Evolutionary conservation across 2,113 vertebrate species (phyloP).

Genomic region (Lathamus discolor): DNA sequence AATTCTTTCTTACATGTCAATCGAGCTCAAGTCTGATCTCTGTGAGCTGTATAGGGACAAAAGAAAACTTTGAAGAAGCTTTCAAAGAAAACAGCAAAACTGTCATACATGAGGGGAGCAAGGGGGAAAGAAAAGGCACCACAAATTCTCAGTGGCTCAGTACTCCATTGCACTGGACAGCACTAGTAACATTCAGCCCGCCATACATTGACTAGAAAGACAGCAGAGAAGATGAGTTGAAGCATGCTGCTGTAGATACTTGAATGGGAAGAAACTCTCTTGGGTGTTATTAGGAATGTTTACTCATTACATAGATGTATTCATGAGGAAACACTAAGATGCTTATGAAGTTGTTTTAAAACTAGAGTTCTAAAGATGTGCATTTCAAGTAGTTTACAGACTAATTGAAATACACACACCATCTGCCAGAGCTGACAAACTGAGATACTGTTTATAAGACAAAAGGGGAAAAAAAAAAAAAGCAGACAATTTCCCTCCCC

Average conservation of each 20-base stretch:
- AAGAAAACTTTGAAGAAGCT: background rate
- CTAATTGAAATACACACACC: background rate
- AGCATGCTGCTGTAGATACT: background rate
- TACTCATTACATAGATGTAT: background rate
- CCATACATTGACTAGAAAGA: background rate
- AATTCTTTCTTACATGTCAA: background rate
- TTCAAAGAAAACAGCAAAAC: background rate
- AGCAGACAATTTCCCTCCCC: background rate
- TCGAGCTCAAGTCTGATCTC: background rate
- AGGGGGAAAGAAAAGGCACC: no score
- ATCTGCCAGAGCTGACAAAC: background rate
- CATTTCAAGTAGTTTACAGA: background rate
- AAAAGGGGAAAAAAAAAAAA: background rate
- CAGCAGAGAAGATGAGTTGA: background rate
- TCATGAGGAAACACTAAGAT: background rate
- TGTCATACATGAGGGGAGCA: background rate
- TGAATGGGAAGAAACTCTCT: background rate
- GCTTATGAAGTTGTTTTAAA: background rate
- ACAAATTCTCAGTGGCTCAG: background rate
- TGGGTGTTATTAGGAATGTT: background rate
- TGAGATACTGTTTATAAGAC: background rate
- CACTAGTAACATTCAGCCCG: background rate
- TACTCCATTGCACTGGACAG: background rate
- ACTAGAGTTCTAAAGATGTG: background rate
- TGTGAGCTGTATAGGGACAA: background rate